Conservation (phyloP, 2,113 vertebrate genomes). For the Tragelaphus strepsiceros region DNA sequence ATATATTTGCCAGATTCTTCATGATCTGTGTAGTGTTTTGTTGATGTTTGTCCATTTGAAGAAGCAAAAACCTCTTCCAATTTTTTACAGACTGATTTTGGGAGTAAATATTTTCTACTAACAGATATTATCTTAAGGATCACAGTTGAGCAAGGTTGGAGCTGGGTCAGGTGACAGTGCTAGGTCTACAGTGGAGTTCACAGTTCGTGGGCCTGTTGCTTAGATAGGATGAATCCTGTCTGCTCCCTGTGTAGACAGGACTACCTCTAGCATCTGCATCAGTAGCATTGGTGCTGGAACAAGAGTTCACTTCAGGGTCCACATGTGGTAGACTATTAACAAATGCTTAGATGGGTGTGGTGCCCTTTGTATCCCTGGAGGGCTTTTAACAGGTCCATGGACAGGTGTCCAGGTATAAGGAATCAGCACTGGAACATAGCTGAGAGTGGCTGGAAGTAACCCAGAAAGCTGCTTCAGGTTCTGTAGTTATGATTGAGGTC, state of each 20-base stretch:
- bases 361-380: neutral
- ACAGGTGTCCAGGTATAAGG: neutral
- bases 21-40: neutral
- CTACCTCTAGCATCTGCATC: neutral
- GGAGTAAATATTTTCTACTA: neutral
- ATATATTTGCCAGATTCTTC: neutral
- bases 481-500: neutral
- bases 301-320: neutral
- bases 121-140: neutral
- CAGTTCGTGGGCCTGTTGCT: neutral
- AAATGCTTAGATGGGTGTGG: neutral
- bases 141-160: neutral
- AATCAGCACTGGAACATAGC: neutral
- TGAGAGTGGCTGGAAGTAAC: neutral
- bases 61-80: neutral
- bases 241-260: neutral
- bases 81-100: neutral
- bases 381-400: neutral
- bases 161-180: neutral
- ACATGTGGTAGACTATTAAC: neutral
- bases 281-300: neutral
- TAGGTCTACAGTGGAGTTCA: neutral
- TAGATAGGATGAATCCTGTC: neutral
- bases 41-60: neutral
- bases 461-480: neutral